Conservation (phyloP, 1,140 invertebrate species). For the Conus ventricosus region DNA sequence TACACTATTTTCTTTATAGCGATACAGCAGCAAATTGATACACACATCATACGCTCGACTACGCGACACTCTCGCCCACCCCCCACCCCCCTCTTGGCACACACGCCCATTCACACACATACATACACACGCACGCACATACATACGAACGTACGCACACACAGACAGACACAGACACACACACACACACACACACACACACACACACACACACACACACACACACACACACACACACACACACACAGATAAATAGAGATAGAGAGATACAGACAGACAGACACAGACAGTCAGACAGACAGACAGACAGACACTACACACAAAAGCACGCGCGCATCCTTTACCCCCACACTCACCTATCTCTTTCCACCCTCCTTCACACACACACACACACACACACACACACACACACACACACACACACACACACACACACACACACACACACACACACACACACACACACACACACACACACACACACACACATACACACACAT, state of each 20-base stretch:
- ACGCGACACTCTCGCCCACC: not conserved
- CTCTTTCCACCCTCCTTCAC: no score
- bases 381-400: no score
- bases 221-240: not conserved
- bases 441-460: conserved; percentile 13
- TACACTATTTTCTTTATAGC: not conserved
- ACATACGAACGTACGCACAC: not conserved
- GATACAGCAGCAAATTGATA: not conserved
- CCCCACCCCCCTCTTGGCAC: not conserved
- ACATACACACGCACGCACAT: not conserved
- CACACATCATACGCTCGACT: not conserved
- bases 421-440: not conserved
- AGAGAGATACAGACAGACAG: no score
- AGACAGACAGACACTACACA: not conserved
- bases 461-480: not conserved
- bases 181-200: not conserved
- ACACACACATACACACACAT: no score
- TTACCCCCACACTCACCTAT: no score
- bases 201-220: not conserved
- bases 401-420: no score
- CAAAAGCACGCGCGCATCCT: no score
- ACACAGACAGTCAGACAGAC: no score
- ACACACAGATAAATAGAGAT: no score
- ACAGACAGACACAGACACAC: not conserved
- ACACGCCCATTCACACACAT: conserved; percentile 14